A percentile compares a stretch with the other conserved stretches of the same genome.
These are phyloP conservation scores for Oscheius onirici DNA, from an alignment of 2,888 invertebrate species.

Conservation along the genomic window DNA sequence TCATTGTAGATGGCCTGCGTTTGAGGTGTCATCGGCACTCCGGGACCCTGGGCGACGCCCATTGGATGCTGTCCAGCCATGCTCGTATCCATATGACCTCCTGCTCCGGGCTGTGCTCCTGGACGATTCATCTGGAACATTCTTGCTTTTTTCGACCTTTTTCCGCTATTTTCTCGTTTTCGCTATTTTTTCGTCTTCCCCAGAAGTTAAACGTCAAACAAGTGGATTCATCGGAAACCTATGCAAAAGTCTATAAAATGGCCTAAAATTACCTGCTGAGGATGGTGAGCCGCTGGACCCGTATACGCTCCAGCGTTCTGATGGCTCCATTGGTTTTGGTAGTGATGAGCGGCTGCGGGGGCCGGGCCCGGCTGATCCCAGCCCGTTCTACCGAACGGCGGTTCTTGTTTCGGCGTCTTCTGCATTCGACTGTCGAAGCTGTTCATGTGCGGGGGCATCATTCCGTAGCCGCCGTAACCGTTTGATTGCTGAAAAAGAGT, in stretches of 20 bases:
- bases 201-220: no score
- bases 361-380: conserved; percentile 7
- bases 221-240: no score
- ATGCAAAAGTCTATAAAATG: not conserved
- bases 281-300: not conserved
- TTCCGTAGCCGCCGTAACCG: conserved; percentile 17
- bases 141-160: not conserved
- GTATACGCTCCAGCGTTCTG: conserved; percentile 12
- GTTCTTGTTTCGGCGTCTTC: conserved; percentile 28
- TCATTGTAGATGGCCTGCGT: conserved; percentile 45
- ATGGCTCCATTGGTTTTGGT: conserved; percentile 30
- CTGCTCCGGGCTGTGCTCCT: not conserved
- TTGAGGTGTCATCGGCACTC: conserved; percentile 39
- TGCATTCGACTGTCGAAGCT: conserved; percentile 13
- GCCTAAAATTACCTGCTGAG: conserved; percentile 23
- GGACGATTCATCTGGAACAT: conserved; percentile 20
- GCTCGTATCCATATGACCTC: conserved; percentile 7
- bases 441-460: conserved; percentile 15
- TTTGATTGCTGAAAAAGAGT: not conserved
- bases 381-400: not conserved
- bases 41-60: conserved; percentile 6
- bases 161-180: no score
- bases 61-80: not conserved
- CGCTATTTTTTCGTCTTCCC: no score
- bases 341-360: not conserved